A percentile compares a stretch with the other conserved stretches of the same genome.
Conservation (phyloP, 2,113 vertebrate genomes). For the Hyaena hyaena region DNA sequence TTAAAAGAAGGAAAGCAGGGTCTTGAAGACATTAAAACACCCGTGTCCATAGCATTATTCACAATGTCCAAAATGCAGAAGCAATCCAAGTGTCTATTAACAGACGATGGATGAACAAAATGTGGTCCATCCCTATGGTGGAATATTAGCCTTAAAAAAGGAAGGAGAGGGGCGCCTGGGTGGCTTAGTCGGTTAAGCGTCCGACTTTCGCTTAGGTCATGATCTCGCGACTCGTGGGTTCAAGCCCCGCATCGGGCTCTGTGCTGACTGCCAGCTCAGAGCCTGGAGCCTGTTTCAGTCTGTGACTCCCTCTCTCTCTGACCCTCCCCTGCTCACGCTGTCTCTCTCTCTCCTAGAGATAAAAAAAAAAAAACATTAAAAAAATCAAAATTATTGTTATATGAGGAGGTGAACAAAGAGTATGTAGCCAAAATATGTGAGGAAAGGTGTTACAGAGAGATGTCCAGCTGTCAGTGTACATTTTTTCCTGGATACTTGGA, state of each 20-base stretch:
- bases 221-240: too few relatives aligned
- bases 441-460: neutral
- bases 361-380: too few relatives aligned
- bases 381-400: neutral
- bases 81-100: neutral
- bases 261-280: too few relatives aligned
- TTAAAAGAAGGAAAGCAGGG: too few relatives aligned
- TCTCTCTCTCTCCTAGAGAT: too few relatives aligned
- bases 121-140: rapidly evolving
- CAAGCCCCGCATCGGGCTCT: too few relatives aligned
- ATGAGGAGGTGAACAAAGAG: neutral
- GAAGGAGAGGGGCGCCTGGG: neutral
- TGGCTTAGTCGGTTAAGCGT: too few relatives aligned
- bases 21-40: neutral
- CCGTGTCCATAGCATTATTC: rapidly evolving
- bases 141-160: neutral
- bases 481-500: neutral
- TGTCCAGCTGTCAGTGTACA: neutral
- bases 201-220: too few relatives aligned
- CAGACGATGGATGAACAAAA: neutral
- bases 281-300: too few relatives aligned
- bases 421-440: neutral
- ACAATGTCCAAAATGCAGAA: neutral
- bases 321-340: too few relatives aligned
- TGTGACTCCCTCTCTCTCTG: too few relatives aligned